Evolutionary conservation across 2,113 vertebrate genomes (phyloP).

Genomic region (Lamprotornis superbus): DNA sequence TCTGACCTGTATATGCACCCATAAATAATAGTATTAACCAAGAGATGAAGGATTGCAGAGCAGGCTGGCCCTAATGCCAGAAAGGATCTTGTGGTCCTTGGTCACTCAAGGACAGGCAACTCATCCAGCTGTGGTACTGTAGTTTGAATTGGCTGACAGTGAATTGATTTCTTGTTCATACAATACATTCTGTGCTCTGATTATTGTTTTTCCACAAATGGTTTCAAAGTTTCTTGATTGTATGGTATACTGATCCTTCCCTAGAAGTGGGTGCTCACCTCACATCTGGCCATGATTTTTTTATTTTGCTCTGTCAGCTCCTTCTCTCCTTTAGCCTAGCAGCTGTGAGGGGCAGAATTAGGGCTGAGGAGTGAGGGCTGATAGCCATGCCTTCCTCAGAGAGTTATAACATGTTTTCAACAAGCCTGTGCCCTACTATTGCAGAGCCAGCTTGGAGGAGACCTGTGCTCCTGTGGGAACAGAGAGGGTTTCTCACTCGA

Average conservation of each 20-base stretch:
- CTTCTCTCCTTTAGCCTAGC: not conserved
- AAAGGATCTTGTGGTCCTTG: not conserved
- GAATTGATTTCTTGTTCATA: not conserved
- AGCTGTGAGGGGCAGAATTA: not conserved
- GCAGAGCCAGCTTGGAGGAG: not conserved
- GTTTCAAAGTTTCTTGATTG: not conserved
- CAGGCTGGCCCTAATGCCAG: not conserved
- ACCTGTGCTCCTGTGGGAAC: not conserved
- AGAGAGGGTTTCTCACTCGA: not conserved
- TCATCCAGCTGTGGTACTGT: not conserved
- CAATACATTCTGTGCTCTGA: not conserved
- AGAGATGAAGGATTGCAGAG: not conserved
- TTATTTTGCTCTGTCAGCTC: not conserved
- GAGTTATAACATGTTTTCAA: not conserved
- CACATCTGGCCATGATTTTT: not conserved
- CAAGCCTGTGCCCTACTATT: not conserved
- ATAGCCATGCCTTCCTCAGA: not conserved
- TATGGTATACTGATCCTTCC: not conserved
- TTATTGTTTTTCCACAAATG: not conserved
- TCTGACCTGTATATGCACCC: not conserved
- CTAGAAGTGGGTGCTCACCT: not conserved
- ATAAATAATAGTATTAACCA: not conserved
- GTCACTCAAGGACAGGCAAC: not conserved
- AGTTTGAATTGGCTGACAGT: not conserved
- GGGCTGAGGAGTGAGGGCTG: not conserved